A percentile compares a stretch with the other conserved stretches of the same genome.
Conservation (phyloP, 2,888 invertebrate species). For the Heliconius cydno region DNA sequence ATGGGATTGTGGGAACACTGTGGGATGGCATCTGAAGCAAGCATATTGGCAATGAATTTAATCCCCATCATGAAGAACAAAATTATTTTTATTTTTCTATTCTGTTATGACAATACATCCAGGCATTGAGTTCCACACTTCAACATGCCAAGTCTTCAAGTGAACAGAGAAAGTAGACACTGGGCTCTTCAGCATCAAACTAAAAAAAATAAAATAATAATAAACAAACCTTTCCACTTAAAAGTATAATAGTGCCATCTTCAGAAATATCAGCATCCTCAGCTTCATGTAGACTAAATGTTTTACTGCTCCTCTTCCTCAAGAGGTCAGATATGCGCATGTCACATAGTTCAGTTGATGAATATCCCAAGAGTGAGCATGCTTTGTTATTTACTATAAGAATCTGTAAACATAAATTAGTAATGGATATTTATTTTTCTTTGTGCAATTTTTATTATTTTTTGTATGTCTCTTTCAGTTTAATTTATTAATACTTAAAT, state of each 20-base stretch:
- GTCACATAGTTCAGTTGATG: constrained; percentile 80
- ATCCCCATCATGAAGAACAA: neutral
- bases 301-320: constrained; percentile 76
- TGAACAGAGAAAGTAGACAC: too few species aligned
- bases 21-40: too few species aligned
- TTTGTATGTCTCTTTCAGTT: neutral
- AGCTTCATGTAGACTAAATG: constrained; percentile 76
- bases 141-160: neutral
- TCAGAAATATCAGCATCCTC: constrained; percentile 80
- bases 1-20: too few species aligned
- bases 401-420: constrained; percentile 73
- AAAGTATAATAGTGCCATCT: constrained; percentile 83
- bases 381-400: constrained; percentile 87
- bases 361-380: constrained; percentile 83
- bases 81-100: neutral
- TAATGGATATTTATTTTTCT: neutral
- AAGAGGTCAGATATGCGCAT: constrained; percentile 80
- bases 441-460: too few species aligned
- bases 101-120: neutral
- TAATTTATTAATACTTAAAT: neutral
- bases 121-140: neutral
- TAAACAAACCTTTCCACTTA: constrained; percentile 84
- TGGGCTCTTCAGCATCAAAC: neutral
- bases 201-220: neutral
- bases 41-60: neutral